Evolutionary conservation across 2,113 vertebrate species (phyloP), one percentile per base, ranked within the genome.

Genomic region (Paralichthys olivaceus): DNA sequence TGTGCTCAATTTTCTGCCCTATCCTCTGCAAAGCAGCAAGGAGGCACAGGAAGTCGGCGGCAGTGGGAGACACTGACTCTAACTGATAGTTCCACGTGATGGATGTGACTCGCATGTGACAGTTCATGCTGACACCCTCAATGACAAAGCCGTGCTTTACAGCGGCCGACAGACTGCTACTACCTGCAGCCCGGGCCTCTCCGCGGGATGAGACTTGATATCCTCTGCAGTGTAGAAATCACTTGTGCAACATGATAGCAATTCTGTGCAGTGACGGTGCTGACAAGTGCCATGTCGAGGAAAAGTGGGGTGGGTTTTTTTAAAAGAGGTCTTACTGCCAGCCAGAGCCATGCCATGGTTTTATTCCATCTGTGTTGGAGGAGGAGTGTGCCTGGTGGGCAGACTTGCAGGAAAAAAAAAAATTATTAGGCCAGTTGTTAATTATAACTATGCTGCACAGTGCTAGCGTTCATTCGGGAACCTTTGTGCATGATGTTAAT

Each of bases 101-200:
- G 83, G 79, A 89, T 88, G 72, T 54, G 54, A 72, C 75, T 85
- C 79, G 81, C 74, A 59, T 77, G 80, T 82, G 82, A 91, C 84
- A 85, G 85, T 82, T 89, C 87, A 88, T 83, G 80, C 72, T 74
- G 85, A 88, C 91, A 85, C 32, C 80, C 17, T 63, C 73, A 70
- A 47, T 85, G 88, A 91, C 89, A 91, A 79, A 83, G 29, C 73
- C 64, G n/a, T 79, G 73, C 76, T 80, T 87, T 88, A 88, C 69
- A 69, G 70, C 29, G 22, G 58, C 70, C 7, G 55, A 65, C 79
- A 83, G 73, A 69, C 73, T 79, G 15, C 65, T 67, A 80, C 65
- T 67, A 80, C 84, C 84, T 77, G 77, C 80, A 79, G 72, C n/a
- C n/a, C n/a, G n/a, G n/a, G n/a, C n/a, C n/a, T n/a, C n/a, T n/a